Percentiles rank a stretch among this genome's conserved stretches.
phyloP scores from a whole-genome alignment of 2,113 vertebrate species.

The Oceanodroma tethys region DNA sequence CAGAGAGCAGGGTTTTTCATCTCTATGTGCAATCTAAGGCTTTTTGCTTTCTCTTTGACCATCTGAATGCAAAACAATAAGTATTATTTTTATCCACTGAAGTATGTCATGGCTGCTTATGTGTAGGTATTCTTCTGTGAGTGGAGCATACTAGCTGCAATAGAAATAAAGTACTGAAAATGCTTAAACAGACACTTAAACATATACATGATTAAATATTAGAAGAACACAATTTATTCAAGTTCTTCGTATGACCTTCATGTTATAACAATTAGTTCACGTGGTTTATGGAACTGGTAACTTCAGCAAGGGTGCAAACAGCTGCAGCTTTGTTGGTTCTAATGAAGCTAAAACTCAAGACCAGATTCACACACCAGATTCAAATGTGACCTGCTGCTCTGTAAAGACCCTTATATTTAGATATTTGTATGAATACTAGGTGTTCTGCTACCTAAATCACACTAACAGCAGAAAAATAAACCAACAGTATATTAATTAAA shows the following conservation, averaged over 20 bases:
- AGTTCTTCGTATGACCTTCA: not conserved
- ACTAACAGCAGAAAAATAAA: not conserved
- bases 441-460: not conserved
- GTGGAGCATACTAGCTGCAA: not conserved
- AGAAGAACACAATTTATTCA: not conserved
- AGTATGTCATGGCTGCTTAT: not conserved
- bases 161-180: not conserved
- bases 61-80: not conserved
- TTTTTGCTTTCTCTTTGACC: not conserved
- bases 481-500: not conserved
- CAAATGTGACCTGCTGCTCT: not conserved
- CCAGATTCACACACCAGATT: not conserved
- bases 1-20: not conserved
- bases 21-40: not conserved
- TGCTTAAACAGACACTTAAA: not conserved
- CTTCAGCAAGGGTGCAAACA: not conserved
- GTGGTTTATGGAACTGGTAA: not conserved
- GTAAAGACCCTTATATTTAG: not conserved
- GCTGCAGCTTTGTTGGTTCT: not conserved
- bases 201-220: not conserved
- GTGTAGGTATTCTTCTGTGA: not conserved
- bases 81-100: not conserved
- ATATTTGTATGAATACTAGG: not conserved
- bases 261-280: not conserved
- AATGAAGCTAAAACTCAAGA: not conserved